Percentiles rank a stretch among this genome's conserved stretches.
These are phyloP conservation scores for Eucriotettix oculatus DNA, from an alignment of 2,888 invertebrate genomes.

Conservation along the genomic window DNA sequence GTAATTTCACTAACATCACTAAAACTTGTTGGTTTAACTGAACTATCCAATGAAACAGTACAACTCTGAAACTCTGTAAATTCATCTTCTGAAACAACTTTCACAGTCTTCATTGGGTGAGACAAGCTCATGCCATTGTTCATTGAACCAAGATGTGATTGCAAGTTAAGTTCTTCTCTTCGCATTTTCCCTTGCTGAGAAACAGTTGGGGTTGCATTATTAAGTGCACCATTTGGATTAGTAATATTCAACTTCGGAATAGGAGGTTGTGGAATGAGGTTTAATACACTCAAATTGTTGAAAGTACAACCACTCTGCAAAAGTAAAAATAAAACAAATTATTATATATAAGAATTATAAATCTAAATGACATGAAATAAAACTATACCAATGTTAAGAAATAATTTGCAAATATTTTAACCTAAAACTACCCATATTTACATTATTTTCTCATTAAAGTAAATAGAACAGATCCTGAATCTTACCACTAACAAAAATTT, in stretches of 20 bases:
- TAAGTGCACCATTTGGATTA: neutral
- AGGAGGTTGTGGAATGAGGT: slow-evolving; percentile 19
- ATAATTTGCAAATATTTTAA: neutral
- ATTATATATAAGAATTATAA: neutral
- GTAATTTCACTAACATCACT: neutral
- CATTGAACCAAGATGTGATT: neutral
- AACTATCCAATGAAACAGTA: neutral
- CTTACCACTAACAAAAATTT: no score
- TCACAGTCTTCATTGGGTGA: neutral
- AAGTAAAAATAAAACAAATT: neutral
- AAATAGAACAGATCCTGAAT: no score
- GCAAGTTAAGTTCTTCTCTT: slow-evolving; percentile 6
- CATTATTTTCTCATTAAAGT: no score
- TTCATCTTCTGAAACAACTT: slow-evolving; percentile 17
- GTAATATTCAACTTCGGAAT: slow-evolving; percentile 24
- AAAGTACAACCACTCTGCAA: slow-evolving; percentile 20
- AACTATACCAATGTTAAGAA: neutral
- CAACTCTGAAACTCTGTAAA: slow-evolving; percentile 32
- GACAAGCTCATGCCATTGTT: neutral
- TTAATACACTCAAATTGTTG: slow-evolving; percentile 16
- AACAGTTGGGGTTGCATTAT: neutral
- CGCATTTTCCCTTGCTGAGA: neutral
- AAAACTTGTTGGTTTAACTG: neutral
- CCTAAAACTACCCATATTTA: no score
- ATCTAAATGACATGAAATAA: neutral